Conservation (phyloP, 92 coral and sea anemone genomes). For the Micromussa lordhowensis region DNA sequence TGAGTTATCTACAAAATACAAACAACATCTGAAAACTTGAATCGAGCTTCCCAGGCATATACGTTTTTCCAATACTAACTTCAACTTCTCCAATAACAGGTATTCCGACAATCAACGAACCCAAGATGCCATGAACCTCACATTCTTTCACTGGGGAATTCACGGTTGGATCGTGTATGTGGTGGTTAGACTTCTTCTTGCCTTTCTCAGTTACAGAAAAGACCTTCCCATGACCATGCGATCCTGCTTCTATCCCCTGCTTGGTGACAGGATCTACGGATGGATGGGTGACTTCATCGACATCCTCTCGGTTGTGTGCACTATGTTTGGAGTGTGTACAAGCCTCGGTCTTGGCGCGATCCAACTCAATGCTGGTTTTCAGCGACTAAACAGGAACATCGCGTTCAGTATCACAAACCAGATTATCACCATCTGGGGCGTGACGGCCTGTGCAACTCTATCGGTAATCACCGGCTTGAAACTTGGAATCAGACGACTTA, state of each 20-base stretch:
- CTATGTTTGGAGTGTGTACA: constrained; percentile 97
- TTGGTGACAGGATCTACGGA: constrained; percentile 86
- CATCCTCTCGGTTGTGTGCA: constrained; percentile 77
- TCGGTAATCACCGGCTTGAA: constrained; percentile 94
- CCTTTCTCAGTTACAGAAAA: constrained; percentile 77
- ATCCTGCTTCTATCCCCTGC: constrained; percentile 85
- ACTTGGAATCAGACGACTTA: constrained; percentile 90
- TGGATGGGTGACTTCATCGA: constrained; percentile 87
- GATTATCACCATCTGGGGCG: constrained; percentile 89
- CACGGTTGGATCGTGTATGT: constrained; percentile 97
- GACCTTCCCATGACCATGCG: constrained; percentile 92
- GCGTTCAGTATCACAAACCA: constrained; percentile 66
- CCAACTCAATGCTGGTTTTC: constrained; percentile 75
- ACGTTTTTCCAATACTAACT: too few relatives aligned
- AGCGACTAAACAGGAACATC: constrained; percentile 77
- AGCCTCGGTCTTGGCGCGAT: constrained; percentile 92
- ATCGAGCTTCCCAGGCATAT: too few relatives aligned
- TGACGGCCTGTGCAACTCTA: constrained; percentile 82
- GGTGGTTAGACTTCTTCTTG: constrained; percentile 84
- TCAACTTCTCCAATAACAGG: too few relatives aligned
- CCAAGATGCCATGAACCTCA: constrained; percentile 75
- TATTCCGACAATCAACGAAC: too few relatives aligned
- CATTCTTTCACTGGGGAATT: constrained; percentile 93
- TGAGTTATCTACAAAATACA: too few relatives aligned
- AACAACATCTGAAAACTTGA: too few relatives aligned